Evolutionary conservation across 2,888 invertebrate genomes (phyloP).

Genomic region (Biston stratarius): DNA sequence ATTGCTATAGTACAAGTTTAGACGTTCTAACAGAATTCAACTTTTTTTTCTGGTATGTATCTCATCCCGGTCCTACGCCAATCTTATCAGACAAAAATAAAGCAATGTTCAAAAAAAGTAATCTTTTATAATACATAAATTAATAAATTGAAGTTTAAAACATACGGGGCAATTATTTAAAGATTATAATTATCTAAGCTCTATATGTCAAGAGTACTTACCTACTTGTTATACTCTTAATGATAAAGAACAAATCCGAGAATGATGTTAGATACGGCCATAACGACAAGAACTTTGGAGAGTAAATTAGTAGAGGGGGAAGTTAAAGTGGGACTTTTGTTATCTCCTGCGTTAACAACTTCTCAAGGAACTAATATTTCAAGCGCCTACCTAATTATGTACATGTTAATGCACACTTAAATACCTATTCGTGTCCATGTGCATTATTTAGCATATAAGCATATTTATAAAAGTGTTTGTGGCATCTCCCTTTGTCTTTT

Average conservation of each 20-base stretch:
- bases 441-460: too few species aligned
- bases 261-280: conserved; percentile 68
- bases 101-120: too few species aligned
- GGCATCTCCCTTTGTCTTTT: too few species aligned
- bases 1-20: too few species aligned
- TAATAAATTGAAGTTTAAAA: too few species aligned
- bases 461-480: too few species aligned
- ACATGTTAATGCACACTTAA: neutral
- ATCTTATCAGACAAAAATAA: too few species aligned
- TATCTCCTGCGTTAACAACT: conserved; percentile 41
- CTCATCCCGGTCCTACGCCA: too few species aligned
- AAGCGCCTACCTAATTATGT: conserved; percentile 32
- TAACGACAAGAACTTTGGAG: conserved; percentile 70
- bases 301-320: conserved; percentile 72
- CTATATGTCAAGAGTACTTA: conserved; percentile 55
- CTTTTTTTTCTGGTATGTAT: too few species aligned
- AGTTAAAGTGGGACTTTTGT: conserved; percentile 50
- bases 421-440: too few species aligned
- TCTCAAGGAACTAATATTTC: conserved; percentile 40
- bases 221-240: conserved; percentile 59
- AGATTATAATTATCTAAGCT: conserved; percentile 45
- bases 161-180: neutral
- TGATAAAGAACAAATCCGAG: conserved; percentile 66
- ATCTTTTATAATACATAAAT: too few species aligned
- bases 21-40: too few species aligned